Base-by-base conservation (phyloP, 1,140 invertebrate genomes). In the Brachionus sp. region DNA sequence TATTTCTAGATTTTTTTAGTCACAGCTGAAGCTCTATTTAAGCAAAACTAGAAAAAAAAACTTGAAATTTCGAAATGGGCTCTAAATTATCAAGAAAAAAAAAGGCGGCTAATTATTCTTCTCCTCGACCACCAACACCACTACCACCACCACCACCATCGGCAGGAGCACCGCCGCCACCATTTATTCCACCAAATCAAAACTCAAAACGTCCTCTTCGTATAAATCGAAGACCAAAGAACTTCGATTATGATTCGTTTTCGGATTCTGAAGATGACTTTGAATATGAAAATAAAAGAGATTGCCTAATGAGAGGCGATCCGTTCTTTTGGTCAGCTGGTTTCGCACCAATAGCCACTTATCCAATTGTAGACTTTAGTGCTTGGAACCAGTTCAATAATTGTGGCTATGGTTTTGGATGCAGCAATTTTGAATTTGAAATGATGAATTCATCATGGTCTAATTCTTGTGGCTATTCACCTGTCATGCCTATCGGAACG, bases 1-100 rank as follows among this genome's bases (percentile, higher is more conserved):
- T 70, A 39, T 70, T 70, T 70, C 66, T 70, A 39, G 66, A 57
- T 57, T 57, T 42, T 66, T 19, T 39, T 70, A 23, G 37, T 37
- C 35, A 39, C 37, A 39, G 6, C 16, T 19, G 19, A 70, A 39
- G 37, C 3, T 70, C 66, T 70, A 70, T 70, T 70, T 70, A 70
- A 70, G n/a, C 33, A 70, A 39, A n/a, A 70, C 33, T n/a, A 70
- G 37, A 39, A 16, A 37, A 70, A 39, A 19, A 16, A 12, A 33
- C 5, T 13, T 23, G 0, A 66, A 66, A 66, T 7, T 13, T 2
- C 64, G n/a, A 35, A 35, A 70, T 70, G 66, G 66, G 66, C 37
- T 70, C 66, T 37, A 70, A 70, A 33, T 5, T 39, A 39, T 70
- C 66, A 7, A 70, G 16, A 70, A 70, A 16, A n/a, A 70, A 70